A percentile compares a stretch with the other conserved stretches of the same genome.
Conservation (phyloP, 1,140 invertebrate genomes). For the Rhopalosiphum maidis region DNA sequence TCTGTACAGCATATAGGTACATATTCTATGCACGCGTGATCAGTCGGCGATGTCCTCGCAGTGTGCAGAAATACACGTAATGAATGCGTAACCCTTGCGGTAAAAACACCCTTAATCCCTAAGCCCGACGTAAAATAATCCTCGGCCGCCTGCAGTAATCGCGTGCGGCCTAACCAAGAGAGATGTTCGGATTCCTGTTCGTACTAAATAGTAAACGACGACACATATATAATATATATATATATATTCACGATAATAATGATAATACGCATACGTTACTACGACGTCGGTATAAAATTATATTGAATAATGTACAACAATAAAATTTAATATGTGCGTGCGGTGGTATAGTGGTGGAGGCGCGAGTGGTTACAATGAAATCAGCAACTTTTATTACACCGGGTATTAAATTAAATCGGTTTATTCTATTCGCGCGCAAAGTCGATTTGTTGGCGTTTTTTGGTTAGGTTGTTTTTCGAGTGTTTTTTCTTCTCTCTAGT, state of each 20-base stretch:
- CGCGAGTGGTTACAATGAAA: constrained; percentile 37
- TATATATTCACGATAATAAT: not conserved
- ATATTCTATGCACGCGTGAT: not conserved
- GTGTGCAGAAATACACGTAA: not conserved
- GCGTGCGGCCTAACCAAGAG: no score
- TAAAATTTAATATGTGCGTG: not conserved
- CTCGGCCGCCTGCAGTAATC: not conserved
- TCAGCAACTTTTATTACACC: constrained; percentile 56
- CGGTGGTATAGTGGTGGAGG: not conserved
- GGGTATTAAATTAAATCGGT: constrained; percentile 54
- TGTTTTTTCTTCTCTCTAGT: constrained; percentile 35
- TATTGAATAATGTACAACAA: not conserved
- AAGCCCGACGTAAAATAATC: not conserved
- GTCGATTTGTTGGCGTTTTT: constrained; percentile 48
- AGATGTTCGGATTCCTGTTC: not conserved
- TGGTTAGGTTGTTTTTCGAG: constrained; percentile 35
- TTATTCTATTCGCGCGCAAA: constrained; percentile 50
- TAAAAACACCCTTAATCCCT: not conserved
- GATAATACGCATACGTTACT: not conserved
- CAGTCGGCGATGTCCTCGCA: not conserved
- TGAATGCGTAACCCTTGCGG: constrained; percentile 12
- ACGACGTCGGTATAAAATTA: not conserved
- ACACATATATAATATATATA: not conserved
- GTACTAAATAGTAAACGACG: not conserved
- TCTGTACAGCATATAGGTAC: not conserved